Conservation (phyloP, 1,140 invertebrate genomes). For the Megathymus violae region DNA sequence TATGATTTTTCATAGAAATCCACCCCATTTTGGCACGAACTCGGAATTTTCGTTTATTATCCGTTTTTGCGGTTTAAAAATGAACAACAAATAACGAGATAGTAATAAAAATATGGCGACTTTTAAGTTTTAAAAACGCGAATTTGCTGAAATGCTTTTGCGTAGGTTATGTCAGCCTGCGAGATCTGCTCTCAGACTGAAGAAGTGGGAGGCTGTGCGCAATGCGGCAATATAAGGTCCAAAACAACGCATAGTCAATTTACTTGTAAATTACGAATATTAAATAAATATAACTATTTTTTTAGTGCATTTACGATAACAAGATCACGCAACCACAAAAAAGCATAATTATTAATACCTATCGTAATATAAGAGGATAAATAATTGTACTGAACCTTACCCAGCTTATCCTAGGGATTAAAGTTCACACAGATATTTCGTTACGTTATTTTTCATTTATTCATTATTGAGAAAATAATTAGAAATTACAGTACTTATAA, state of each 20-base stretch:
- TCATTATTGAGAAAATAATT: no score
- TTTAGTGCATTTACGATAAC: no score
- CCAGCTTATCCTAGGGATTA: no score
- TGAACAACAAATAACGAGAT: not conserved
- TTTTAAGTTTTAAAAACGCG: slow-evolving; percentile 3
- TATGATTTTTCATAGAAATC: slow-evolving; percentile 81
- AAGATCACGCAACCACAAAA: no score
- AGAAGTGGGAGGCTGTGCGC: slow-evolving; percentile 77
- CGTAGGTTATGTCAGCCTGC: slow-evolving; percentile 70
- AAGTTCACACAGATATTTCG: no score
- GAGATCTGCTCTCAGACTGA: slow-evolving; percentile 77
- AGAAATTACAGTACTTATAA: no score
- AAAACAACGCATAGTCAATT: slow-evolving; percentile 14
- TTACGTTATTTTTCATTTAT: no score
- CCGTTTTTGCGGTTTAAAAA: slow-evolving; percentile 50
- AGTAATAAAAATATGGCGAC: not conserved
- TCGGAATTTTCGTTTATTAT: slow-evolving; percentile 64
- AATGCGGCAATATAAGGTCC: slow-evolving; percentile 65
- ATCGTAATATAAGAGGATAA: no score
- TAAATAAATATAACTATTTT: not conserved
- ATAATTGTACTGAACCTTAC: no score
- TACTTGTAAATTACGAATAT: not conserved
- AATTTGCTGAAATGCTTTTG: slow-evolving; percentile 33
- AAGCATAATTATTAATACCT: no score
- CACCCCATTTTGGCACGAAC: slow-evolving; percentile 74